Conservation (phyloP, 1,140 invertebrate genomes). For the Apis florea region DNA sequence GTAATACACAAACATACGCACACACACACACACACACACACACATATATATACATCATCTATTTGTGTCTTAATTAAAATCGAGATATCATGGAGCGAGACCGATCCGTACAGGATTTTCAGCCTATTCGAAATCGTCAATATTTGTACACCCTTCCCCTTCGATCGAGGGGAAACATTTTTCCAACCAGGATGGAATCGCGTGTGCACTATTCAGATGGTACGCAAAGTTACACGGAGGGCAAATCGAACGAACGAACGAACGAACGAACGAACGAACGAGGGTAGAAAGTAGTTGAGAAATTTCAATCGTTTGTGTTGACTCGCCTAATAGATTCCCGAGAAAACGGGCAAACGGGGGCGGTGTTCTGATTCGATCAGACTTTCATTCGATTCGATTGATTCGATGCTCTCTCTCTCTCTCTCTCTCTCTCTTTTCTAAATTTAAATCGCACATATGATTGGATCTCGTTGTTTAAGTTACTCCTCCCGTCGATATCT, state of each 20-base stretch:
- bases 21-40: fast-evolving
- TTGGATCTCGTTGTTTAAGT: constrained; percentile 47
- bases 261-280: constrained; percentile 22
- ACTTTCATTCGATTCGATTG: constrained; percentile 50
- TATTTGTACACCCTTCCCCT: constrained; percentile 14
- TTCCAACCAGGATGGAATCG: background rate
- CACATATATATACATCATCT: background rate
- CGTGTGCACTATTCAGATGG: constrained; percentile 21
- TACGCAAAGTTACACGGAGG: constrained; percentile 15
- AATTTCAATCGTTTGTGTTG: constrained; percentile 53
- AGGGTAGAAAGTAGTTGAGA: constrained; percentile 45
- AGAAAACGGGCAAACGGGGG: constrained; percentile 20
- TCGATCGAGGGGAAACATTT: constrained; percentile 21
- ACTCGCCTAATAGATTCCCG: constrained; percentile 50
- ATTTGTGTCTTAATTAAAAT: background rate
- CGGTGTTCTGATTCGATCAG: constrained; percentile 44
- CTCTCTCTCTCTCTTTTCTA: background rate
- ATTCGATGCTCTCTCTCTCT: constrained; percentile 4
- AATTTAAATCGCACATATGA: constrained; percentile 46
- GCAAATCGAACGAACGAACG: constrained; percentile 6
- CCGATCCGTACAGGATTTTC: background rate
- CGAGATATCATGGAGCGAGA: background rate
- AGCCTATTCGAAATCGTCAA: constrained; percentile 16
- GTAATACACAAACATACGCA: no score
- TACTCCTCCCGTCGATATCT: constrained; percentile 9